These are phyloP conservation scores for Enoplosus armatus DNA, from an alignment of 2,797 vertebrate genomes.

Conservation along the genomic window DNA sequence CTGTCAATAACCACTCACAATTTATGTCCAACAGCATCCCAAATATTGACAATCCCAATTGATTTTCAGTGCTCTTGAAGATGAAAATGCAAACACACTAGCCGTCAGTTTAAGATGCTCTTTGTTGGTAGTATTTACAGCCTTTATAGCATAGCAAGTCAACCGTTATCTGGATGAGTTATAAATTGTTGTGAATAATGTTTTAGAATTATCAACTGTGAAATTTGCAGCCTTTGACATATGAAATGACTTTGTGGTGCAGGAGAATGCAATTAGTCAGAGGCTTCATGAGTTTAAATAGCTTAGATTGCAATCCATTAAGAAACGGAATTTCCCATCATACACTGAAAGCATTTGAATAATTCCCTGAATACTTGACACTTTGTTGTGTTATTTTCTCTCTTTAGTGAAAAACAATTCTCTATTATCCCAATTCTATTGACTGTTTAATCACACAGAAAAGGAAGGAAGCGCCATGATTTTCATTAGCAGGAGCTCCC, in stretches of 20 bases:
- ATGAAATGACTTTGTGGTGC: conserved; percentile 49
- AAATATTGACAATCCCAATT: conserved; percentile 51
- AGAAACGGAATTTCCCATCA: conserved; percentile 51
- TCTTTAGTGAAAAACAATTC: conserved; percentile 51
- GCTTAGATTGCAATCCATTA: conserved; percentile 63
- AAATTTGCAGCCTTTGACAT: conserved; percentile 59
- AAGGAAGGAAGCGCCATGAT: conserved; percentile 61
- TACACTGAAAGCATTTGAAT: conserved; percentile 58
- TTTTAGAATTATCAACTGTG: conserved; percentile 3
- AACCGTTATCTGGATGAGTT: background rate
- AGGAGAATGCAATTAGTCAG: conserved; percentile 51
- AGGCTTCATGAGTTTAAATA: conserved; percentile 63
- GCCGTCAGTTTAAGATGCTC: background rate
- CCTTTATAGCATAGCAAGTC: background rate
- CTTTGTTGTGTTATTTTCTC: conserved; percentile 42
- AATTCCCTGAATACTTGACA: conserved; percentile 54
- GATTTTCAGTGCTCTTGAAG: conserved; percentile 42
- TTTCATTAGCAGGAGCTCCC: conserved; percentile 34
- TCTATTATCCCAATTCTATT: conserved; percentile 37
- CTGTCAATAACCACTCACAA: conserved; percentile 37
- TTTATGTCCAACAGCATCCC: conserved; percentile 1
- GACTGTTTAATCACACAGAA: conserved; percentile 49
- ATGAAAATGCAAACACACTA: background rate
- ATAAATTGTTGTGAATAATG: background rate
- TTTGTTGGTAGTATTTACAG: background rate